Base-by-base conservation (phyloP, 2,888 invertebrate species). In the Drosophila neonasuta region DNA sequence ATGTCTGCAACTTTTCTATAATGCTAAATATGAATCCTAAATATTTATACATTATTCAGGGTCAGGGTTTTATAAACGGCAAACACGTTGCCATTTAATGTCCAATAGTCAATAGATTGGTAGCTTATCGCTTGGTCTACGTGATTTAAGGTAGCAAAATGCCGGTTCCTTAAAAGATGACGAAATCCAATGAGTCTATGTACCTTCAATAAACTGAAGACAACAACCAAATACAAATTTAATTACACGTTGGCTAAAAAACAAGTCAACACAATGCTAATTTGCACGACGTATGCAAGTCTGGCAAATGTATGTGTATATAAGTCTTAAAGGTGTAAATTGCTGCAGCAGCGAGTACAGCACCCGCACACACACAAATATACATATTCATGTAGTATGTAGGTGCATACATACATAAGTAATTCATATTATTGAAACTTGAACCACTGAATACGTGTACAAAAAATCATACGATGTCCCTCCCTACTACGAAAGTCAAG, bases 401-500 rank as follows among this genome's bases (percentile, higher is more conserved):
- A 24, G 32, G 32, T 32, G 4, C 10, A 32, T 10, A 13, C 2
- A 39, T 39, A 39, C 29, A 41, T 24, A 24, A 24, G 6, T 24
- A 24, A 24, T 32, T 60, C 64, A 74, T 46, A 65, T 46, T 69
- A 76, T 39, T 60, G 50, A 72, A 79, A 80, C 74, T 68, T 67
- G 60, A 80, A 63, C 76, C 65, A 55, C 41, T 62, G 79, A 77
- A 72, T 76, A 74, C 74, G 57, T 69, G 67, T 75, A 64, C 63
- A 44, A 59, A 78, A 20, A 20, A 20, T 88, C 88, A 82, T 88
- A 77, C 88, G 88, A 88, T 86, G 64, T n/a, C 36, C 65, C 55
- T 52, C 36, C 65, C 55, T 52, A 52, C 48, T 44, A 20, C 44
- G 60, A 54, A 56, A 13, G 58, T 36, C 36, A 36, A n/a, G n/a